A percentile compares a stretch with the other conserved stretches of the same genome.
Evolutionary conservation across 2,797 vertebrate genomes (phyloP).

Genomic region (Pyrocephalus nanus): DNA sequence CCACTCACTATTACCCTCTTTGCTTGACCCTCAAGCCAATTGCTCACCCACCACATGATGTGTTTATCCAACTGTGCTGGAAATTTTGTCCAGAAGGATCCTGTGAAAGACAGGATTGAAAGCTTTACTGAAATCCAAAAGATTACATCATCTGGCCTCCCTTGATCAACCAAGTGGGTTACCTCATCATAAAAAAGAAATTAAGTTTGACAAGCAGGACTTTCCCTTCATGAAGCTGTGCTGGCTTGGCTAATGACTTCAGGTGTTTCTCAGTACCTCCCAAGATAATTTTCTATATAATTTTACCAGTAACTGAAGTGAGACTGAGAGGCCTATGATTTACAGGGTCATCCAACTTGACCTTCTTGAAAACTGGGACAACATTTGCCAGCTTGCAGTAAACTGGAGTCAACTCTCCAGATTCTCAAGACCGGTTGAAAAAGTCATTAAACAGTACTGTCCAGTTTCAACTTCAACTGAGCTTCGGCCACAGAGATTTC

Average conservation of each 20-base stretch:
- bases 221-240: neutral
- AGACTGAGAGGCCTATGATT: neutral
- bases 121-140: neutral
- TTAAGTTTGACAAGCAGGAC: neutral
- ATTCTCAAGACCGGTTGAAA: neutral
- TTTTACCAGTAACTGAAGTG: neutral
- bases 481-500: neutral
- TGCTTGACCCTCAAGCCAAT: neutral
- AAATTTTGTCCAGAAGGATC: neutral
- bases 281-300: neutral
- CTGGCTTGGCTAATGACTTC: neutral
- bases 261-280: neutral
- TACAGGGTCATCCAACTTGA: neutral
- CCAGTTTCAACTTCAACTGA: neutral
- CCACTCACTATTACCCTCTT: neutral
- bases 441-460: neutral
- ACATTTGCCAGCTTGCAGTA: neutral
- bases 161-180: neutral
- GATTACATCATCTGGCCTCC: neutral
- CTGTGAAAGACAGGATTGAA: neutral
- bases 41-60: neutral
- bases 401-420: neutral
- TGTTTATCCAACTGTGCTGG: neutral
- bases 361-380: neutral
- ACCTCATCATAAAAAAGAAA: neutral